Conservation (phyloP, 2,888 invertebrate species). For the Xylocampa areola region DNA sequence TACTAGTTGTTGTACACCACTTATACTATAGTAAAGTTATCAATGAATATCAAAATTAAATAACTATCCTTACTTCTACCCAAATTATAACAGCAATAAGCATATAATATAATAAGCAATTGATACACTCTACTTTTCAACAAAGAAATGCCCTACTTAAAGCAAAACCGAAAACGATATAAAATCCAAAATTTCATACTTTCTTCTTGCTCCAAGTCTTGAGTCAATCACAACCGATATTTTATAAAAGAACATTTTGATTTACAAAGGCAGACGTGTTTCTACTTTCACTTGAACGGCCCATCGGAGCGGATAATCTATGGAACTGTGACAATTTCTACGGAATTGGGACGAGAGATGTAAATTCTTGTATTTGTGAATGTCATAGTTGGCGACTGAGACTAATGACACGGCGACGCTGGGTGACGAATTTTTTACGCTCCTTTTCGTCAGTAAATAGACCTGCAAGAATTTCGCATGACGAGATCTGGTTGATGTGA, state of each 20-base stretch:
- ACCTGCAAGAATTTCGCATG: background rate
- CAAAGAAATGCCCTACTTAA: slow-evolving; percentile 33
- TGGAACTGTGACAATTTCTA: slow-evolving; percentile 72
- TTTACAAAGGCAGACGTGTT: slow-evolving; percentile 49
- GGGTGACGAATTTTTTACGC: slow-evolving; percentile 25
- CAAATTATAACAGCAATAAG: background rate
- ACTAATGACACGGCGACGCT: slow-evolving; percentile 42
- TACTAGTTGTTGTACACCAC: no score
- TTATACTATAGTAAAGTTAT: no score
- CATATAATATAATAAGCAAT: slow-evolving; percentile 16
- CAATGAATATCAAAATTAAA: no score
- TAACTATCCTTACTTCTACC: no score
- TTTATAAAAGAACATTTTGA: slow-evolving; percentile 48
- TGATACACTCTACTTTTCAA: slow-evolving; percentile 28
- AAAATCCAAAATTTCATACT: slow-evolving; percentile 45
- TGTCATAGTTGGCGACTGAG: slow-evolving; percentile 46
- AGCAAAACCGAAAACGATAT: slow-evolving; percentile 23
- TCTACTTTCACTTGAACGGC: slow-evolving; percentile 68
- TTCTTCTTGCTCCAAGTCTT: slow-evolving; percentile 39
- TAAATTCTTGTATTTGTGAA: slow-evolving; percentile 56
- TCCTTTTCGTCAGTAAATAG: slow-evolving; percentile 23
- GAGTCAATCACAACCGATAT: slow-evolving; percentile 50
- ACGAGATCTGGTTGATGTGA: background rate
- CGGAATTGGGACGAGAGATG: slow-evolving; percentile 68
- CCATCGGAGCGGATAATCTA: slow-evolving; percentile 70